These are phyloP conservation scores for Lathronympha strigana DNA, from an alignment of 2,888 invertebrate genomes.

Conservation along the genomic window DNA sequence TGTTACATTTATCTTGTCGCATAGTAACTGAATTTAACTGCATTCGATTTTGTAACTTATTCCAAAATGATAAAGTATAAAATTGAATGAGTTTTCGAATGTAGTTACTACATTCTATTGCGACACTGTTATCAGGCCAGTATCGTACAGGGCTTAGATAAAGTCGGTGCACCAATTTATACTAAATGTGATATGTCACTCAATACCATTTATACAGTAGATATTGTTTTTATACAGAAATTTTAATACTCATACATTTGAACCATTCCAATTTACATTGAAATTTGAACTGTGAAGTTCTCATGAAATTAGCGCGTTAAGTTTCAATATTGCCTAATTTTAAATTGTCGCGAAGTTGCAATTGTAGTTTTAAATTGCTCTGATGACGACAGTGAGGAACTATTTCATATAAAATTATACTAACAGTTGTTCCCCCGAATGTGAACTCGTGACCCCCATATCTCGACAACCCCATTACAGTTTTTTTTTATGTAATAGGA, in stretches of 20 bases:
- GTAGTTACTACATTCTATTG: background rate
- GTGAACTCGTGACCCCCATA: no score
- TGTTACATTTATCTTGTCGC: slow-evolving; percentile 7
- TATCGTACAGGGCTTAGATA: slow-evolving; percentile 24
- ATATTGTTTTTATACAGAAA: slow-evolving; percentile 66
- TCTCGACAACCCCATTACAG: no score
- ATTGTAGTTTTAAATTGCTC: slow-evolving; percentile 54
- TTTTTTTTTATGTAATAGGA: no score
- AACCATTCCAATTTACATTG: slow-evolving; percentile 68
- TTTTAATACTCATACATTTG: slow-evolving; percentile 77
- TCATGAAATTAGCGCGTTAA: slow-evolving; percentile 33
- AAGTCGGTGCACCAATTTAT: slow-evolving; percentile 33
- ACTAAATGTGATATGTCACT: slow-evolving; percentile 39
- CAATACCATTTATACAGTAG: slow-evolving; percentile 42
- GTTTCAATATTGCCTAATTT: slow-evolving; percentile 38
- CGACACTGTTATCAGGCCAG: slow-evolving; percentile 17
- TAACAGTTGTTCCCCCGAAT: no score
- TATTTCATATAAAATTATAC: slow-evolving; percentile 7
- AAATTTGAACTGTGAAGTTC: slow-evolving; percentile 31
- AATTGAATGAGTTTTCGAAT: background rate
- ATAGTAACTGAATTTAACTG: background rate
- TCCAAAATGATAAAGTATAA: background rate
- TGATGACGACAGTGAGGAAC: slow-evolving; percentile 49
- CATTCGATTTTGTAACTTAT: slow-evolving; percentile 3
- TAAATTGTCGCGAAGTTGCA: slow-evolving; percentile 36